These are phyloP conservation scores for Lamprologus sp. DNA, from an alignment of 2,113 vertebrate genomes.

Conservation along the genomic window DNA sequence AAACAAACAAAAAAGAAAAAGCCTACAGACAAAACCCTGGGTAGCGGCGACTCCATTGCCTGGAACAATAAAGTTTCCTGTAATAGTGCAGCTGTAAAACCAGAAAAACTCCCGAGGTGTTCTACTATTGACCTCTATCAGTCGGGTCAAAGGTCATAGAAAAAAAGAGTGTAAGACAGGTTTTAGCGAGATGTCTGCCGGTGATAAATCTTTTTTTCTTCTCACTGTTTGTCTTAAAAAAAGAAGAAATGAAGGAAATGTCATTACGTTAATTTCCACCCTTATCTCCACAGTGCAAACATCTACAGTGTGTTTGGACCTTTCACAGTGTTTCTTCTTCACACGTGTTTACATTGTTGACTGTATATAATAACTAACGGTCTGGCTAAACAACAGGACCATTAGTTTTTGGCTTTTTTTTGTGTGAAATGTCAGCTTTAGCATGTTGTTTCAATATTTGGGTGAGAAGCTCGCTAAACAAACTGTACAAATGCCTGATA, in stretches of 20 bases:
- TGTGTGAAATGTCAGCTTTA: not conserved
- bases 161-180: not conserved
- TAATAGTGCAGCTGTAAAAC: not conserved
- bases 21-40: not conserved
- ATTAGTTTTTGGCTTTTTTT: accelerated
- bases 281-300: not conserved
- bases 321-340: not conserved
- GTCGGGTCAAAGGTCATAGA: not conserved
- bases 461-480: accelerated
- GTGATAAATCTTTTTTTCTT: not conserved
- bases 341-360: not conserved
- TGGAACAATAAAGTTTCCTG: not conserved
- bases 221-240: not conserved
- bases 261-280: not conserved
- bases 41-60: not conserved
- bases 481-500: not conserved
- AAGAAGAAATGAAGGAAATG: not conserved
- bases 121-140: not conserved
- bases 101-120: not conserved
- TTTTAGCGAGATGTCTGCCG: accelerated
- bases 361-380: not conserved
- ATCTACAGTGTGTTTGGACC: not conserved
- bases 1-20: not conserved
- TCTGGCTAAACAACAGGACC: not conserved
- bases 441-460: not conserved